Evolutionary conservation across 2,797 vertebrate species (phyloP).

Genomic region (Sebastes itinus): DNA sequence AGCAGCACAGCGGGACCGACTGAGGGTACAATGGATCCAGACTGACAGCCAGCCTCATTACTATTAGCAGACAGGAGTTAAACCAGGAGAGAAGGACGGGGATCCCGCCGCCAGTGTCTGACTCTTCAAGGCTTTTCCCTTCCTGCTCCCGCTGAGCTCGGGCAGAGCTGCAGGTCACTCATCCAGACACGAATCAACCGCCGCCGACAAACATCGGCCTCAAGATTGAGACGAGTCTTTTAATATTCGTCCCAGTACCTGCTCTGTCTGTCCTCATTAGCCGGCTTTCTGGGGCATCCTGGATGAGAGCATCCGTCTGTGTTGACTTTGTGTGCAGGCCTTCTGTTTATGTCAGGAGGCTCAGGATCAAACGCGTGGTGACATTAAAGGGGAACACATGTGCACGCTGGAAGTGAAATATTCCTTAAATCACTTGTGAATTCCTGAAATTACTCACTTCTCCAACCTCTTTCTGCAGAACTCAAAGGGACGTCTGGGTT

Average conservation of each 20-base stretch:
- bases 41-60: conserved; percentile 47
- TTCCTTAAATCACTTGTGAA: conserved; percentile 9
- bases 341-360: not conserved
- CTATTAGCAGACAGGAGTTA: conserved; percentile 8
- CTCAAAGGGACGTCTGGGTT: conserved; percentile 5
- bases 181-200: not conserved
- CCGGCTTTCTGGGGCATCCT: conserved; percentile 33
- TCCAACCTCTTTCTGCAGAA: not conserved
- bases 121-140: conserved; percentile 14
- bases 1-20: not conserved
- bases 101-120: conserved; percentile 14
- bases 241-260: conserved; percentile 15
- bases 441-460: conserved; percentile 9
- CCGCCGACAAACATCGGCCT: not conserved
- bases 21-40: not conserved
- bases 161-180: conserved; percentile 2
- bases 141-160: not conserved
- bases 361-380: conserved; percentile 35
- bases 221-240: not conserved
- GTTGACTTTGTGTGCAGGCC: not conserved
- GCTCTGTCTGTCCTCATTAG: conserved; percentile 55
- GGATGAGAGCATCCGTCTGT: conserved; percentile 18
- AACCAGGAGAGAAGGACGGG: not conserved
- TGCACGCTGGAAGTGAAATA: not conserved
- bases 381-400: conserved; percentile 29